Conservation (phyloP, 2,888 invertebrate species). For the Papilio protenor region DNA sequence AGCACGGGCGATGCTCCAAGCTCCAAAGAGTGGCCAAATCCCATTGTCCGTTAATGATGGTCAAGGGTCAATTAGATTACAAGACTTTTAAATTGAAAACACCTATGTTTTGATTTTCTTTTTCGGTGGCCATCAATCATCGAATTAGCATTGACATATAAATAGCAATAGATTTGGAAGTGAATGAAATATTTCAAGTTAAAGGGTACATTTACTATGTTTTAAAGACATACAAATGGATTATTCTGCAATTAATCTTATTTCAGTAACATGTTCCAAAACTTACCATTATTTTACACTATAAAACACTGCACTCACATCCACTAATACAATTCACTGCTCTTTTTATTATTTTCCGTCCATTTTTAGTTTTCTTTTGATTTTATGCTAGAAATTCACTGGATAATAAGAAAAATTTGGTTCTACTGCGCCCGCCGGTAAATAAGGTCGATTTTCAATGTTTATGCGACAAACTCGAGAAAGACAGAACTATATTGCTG, state of each 20-base stretch:
- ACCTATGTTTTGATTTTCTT: neutral
- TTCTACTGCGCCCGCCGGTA: constrained; percentile 57
- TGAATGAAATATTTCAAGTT: neutral
- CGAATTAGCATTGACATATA: neutral
- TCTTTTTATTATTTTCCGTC: neutral
- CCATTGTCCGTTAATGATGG: too few species aligned
- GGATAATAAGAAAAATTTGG: constrained; percentile 50
- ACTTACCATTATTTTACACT: constrained; percentile 43
- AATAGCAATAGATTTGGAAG: neutral
- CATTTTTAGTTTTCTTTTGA: constrained; percentile 23
- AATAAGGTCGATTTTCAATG: constrained; percentile 73
- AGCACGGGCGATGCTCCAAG: neutral
- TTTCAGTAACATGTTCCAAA: neutral
- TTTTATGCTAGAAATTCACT: constrained; percentile 26
- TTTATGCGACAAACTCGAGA: constrained; percentile 78
- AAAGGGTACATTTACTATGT: neutral
- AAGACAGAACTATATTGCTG: constrained; percentile 63
- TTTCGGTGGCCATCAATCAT: neutral
- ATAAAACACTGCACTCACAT: constrained; percentile 33
- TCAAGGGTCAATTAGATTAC: neutral
- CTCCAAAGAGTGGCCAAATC: too few species aligned
- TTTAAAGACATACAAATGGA: neutral
- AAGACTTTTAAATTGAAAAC: neutral
- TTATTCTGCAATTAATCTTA: neutral
- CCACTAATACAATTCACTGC: constrained; percentile 21